Conservation (phyloP, 2,113 vertebrate genomes). For the Actenoides hombroni region DNA sequence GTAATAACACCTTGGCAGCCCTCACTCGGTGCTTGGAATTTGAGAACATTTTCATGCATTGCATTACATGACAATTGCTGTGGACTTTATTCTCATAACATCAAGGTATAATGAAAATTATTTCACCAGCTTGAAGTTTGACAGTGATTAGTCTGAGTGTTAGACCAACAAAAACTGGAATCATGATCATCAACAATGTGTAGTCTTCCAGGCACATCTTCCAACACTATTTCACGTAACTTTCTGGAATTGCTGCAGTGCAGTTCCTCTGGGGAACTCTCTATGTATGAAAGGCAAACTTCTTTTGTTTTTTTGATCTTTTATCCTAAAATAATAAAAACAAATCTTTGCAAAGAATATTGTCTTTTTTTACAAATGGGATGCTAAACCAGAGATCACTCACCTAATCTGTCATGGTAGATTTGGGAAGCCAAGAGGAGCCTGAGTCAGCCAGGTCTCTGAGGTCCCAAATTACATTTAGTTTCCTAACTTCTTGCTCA, state of each 20-base stretch:
- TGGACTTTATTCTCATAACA: neutral
- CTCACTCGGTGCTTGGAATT: neutral
- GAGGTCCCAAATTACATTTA: neutral
- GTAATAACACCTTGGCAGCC: neutral
- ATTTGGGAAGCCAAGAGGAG: neutral
- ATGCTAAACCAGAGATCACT: neutral
- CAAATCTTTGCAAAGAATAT: neutral
- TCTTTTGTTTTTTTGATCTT: neutral
- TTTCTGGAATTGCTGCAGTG: neutral
- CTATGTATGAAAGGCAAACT: neutral
- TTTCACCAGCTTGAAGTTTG: neutral
- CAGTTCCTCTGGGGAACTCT: neutral
- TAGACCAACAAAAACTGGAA: neutral
- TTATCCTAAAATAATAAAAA: neutral
- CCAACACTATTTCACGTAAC: neutral
- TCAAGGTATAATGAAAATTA: neutral
- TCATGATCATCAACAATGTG: neutral
- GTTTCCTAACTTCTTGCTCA: neutral
- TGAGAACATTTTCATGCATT: neutral
- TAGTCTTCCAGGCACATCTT: neutral
- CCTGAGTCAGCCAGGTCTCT: neutral
- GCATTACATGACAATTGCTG: neutral
- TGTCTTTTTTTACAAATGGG: neutral
- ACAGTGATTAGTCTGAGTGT: neutral
- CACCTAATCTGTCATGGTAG: neutral